Evolutionary conservation across 2,888 invertebrate species (phyloP), one percentile per base, ranked within the genome.

Genomic region (Falcaria lacertinaria): DNA sequence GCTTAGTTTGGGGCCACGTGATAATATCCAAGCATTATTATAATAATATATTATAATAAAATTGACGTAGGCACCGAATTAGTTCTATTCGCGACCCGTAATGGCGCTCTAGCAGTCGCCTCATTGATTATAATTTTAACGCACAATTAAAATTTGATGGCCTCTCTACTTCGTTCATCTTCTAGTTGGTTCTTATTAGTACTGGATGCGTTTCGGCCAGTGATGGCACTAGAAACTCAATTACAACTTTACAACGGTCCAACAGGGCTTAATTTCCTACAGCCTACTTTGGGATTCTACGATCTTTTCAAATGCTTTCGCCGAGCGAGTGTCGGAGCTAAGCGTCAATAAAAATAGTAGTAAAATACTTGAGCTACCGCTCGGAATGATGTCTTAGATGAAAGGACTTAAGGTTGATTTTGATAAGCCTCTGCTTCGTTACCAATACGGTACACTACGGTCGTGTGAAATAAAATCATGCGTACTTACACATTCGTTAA

Each of bases 71-170:
- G 60, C 11, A 11, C 60, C 48, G 66, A 71, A 77, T 73, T 71
- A 67, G 70, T 74, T 77, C 78, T 82, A 79, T 83, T 75, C 66
- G 68, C 79, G 69, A 76, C 69, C 56, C 44, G 60, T 50, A 63
- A 55, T 60, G 64, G 28, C 28, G 11, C 28, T 28, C 28, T 7
- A 69, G 74, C 80, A 82, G 80, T 81, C 84, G 83, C 84, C 80
- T 81, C 84, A 82, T 86, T 87, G 85, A 86, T 88, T 88, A 86
- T 86, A 86, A 87, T 88, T 88, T 87, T 87, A 87, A 86, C 87
- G 85, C 72, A 84, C 86, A 85, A 86, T 88, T 88, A 89, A 89
- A 88, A 80, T 87, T 88, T 89, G 83, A 89, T 86, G 83, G 83
- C 77, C 80, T 69, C 77, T 83, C 81, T 79, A 80, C 80, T 82